These are phyloP conservation scores for Nomada hirtipes DNA, from an alignment of 2,888 invertebrate species.

Conservation along the genomic window DNA sequence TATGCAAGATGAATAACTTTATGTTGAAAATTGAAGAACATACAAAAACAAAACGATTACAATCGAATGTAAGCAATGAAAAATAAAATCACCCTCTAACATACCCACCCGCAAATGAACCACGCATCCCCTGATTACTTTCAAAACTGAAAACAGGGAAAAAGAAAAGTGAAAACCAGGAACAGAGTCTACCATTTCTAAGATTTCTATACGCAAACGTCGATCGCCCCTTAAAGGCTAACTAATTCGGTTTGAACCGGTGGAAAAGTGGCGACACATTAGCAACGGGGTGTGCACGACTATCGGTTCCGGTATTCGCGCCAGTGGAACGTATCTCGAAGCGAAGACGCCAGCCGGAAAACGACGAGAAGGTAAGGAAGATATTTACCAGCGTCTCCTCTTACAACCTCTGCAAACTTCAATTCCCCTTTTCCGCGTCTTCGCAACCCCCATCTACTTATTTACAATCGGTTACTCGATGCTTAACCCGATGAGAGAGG, in stretches of 20 bases:
- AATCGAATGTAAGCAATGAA: too few species aligned
- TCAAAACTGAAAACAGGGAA: too few species aligned
- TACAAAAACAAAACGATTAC: too few species aligned
- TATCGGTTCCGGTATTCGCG: slow-evolving; percentile 51
- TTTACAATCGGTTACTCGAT: slow-evolving; percentile 79
- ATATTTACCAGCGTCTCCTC: slow-evolving; percentile 77
- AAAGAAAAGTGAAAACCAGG: too few species aligned
- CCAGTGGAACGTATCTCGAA: slow-evolving; percentile 33
- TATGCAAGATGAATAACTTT: too few species aligned
- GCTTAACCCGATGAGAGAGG: slow-evolving; percentile 71
- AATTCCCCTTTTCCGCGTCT: slow-evolving; percentile 70
- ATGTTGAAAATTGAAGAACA: too few species aligned
- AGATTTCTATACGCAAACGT: too few species aligned
- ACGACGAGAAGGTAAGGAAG: slow-evolving; percentile 65
- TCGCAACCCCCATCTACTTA: slow-evolving; percentile 59
- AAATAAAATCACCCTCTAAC: too few species aligned
- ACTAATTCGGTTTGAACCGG: slow-evolving; percentile 37
- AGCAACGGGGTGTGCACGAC: not conserved
- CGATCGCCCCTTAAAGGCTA: slow-evolving; percentile 2
- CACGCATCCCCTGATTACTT: too few species aligned
- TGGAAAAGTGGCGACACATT: slow-evolving; percentile 6
- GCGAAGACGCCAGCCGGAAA: slow-evolving; percentile 53
- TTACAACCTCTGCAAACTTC: slow-evolving; percentile 77
- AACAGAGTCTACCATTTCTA: too few species aligned
- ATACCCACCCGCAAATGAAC: too few species aligned